Evolutionary conservation across 2,888 invertebrate species (phyloP), one percentile per base, ranked within the genome.

Genomic region (Hylaea fasciaria): DNA sequence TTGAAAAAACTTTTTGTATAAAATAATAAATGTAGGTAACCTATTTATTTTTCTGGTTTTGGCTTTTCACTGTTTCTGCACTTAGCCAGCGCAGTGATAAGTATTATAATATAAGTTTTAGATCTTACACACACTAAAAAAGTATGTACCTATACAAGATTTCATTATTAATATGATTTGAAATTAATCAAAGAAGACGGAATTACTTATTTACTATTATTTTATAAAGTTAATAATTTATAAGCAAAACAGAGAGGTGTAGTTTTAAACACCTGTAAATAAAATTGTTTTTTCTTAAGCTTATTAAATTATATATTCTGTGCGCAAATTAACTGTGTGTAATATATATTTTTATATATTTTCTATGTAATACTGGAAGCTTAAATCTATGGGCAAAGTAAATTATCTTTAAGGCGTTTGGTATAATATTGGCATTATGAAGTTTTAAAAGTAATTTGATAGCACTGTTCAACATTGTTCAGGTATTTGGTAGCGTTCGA

Each of bases 281-380:
- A 32, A 54, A 54, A 44, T 17, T 32, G 45, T 49, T 37, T 40
- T 62, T 48, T 53, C 64, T 59, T 64, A 65, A 57, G 62, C 57
- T 48, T 47, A 53, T 58, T 68, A 68, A 66, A 68, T 66, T 59
- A 59, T 64, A 39, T 47, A 47, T 57, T 70, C 57, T 68, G 69
- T 70, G 69, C 69, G 66, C 58, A 70, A 68, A 66, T 52, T 66
- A 70, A 70, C 69, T 62, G 69, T 70, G 69, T 54, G n/a, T n/a
- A n/a, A n/a, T 50, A 37, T 53, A 32, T 50, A 12, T 29, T 49
- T 40, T 32, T 39, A 44, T 55, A 40, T 37, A 52, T 46, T 47
- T 51, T 47, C 4, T 50, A 52, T 22, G 14, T 55, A 61, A 61
- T 61, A 52, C 61, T 56, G 55, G n/a, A 51, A 29, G 51, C 47